Evolutionary conservation across 2,113 vertebrate species (phyloP), one percentile per base, ranked within the genome.

Genomic region (Cyanoramphus novaezelandiae): DNA sequence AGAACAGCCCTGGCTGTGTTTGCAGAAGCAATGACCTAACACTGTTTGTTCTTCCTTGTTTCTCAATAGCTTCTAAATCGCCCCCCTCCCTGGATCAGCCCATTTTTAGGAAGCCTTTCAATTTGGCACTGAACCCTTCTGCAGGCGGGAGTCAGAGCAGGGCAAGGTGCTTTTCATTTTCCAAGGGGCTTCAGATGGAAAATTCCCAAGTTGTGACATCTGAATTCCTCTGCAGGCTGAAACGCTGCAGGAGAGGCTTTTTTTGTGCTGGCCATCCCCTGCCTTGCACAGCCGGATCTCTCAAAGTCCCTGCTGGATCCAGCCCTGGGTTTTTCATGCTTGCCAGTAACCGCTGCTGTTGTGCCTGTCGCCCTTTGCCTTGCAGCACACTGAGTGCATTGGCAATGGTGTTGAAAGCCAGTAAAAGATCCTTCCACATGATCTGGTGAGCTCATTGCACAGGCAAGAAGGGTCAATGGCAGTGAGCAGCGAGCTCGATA

Each of bases 21-120:
- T 97, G 97, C 96, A 97, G 82, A 96, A 97, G 94, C 88, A 86
- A 95, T 97, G 97, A 97, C 97, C 97, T 97, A 97, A 96, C 70
- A 3, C 90, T 96, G 94, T 97, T 97, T 97, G 95, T 96, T 94
- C 95, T 97, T 95, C 97, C 93, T 97, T 82, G 90, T 97, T 97
- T 96, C 97, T 97, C 97, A 97, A 97, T 97, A 96, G 90, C 80
- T 94, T 44, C 77, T 65, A 76, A 84, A 88, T 94, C 57, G 17
- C 76, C 44, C 82, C 88, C 78, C 86, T 69, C 71, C 52, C 67
- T 35, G 46, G 76, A 33, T 92, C 97, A 86, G 90, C 82, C 92
- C 92, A 62, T 67, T 94, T 97, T 87, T 92, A 93, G 88, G 93
- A 93, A 96, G 91, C 93, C 78, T 95, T 95, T 97, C 82, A 69